These are phyloP conservation scores for Thunnus albacares DNA, from an alignment of 2,797 vertebrate species.

Conservation along the genomic window DNA sequence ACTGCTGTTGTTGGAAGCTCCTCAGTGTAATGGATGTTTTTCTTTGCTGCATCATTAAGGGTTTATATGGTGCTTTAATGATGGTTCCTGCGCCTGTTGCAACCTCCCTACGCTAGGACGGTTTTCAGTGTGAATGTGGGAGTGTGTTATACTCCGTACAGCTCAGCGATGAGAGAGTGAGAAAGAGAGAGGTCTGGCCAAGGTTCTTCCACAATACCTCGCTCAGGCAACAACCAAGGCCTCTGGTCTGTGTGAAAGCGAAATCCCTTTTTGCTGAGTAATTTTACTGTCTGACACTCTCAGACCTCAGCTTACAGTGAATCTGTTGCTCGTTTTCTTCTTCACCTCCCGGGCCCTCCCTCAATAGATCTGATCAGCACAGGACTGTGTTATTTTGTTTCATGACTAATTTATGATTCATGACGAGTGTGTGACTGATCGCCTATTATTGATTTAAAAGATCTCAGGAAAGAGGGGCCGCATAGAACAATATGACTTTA, in stretches of 20 bases:
- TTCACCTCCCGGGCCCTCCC: neutral
- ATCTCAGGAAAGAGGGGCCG: neutral
- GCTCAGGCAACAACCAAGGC: slow-evolving; percentile 41
- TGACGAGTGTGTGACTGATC: slow-evolving; percentile 29
- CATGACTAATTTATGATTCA: slow-evolving; percentile 48
- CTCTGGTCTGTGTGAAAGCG: slow-evolving; percentile 45
- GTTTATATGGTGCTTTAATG: slow-evolving; percentile 45
- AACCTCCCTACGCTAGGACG: neutral
- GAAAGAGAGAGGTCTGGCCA: slow-evolving; percentile 3
- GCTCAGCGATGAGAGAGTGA: slow-evolving; percentile 6
- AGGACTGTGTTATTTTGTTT: slow-evolving; percentile 46
- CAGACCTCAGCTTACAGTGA: slow-evolving; percentile 49
- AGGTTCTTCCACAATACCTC: slow-evolving; percentile 39
- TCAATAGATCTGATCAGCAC: neutral
- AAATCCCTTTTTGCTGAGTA: slow-evolving; percentile 58
- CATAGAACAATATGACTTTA: slow-evolving; percentile 2
- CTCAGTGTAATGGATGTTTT: slow-evolving; percentile 22
- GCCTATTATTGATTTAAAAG: slow-evolving; percentile 15
- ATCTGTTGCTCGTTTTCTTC: slow-evolving; percentile 53
- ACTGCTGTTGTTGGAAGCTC: slow-evolving; percentile 8
- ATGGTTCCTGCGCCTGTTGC: slow-evolving; percentile 21
- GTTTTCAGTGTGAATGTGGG: slow-evolving; percentile 39
- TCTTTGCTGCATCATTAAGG: slow-evolving; percentile 26
- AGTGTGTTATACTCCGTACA: slow-evolving; percentile 39
- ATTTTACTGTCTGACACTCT: slow-evolving; percentile 62